Base-by-base conservation (phyloP, 2,797 vertebrate genomes). In the Setipinna tenuifilis region DNA sequence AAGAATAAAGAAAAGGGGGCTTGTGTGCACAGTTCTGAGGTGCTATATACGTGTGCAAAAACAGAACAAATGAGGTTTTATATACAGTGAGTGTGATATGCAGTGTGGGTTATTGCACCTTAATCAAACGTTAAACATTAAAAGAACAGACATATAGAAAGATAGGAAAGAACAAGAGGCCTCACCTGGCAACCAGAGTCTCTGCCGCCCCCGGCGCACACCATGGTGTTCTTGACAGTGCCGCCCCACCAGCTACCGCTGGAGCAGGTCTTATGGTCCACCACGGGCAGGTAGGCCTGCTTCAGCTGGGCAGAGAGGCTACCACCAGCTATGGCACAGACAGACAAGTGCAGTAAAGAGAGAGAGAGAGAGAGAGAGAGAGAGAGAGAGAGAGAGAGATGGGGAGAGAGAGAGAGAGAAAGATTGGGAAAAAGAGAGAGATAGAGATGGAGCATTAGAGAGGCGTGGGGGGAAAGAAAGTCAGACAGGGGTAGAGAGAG, bases 121-220 rank as follows among this genome's bases (percentile, higher is more conserved):
- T 48, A 48, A 4, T 3, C 46, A n/a, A n/a, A n/a, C n/a, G n/a
- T n/a, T n/a, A n/a, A n/a, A n/a, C n/a, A 61, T 0, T 58, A 23
- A 12, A 28, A 3, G 62, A 9, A 68, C 4, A 68, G 1, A 5
- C 35, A n/a, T n/a, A n/a, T n/a, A n/a, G 35, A 41, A 41, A 41
- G 35, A 41, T n/a, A n/a, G n/a, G 35, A 41, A 41, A 41, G 10
- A 1, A 59, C 7, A 23, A 19, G 50, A 59, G 3, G n/a, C 0
- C 88, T 85, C 88, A 98, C 97, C 93, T 98, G 95, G 92, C 97
- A 99, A 87, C 97, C 97, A 23, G 97, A 94, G 0, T 91, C 92
- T 0, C 85, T 83, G 31, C 92, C 94, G 0, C 97, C 97, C 1
- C 97, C 98, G 0, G 96, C 97, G 0, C 98, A 98, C 85, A 98